Conservation (phyloP, 2,113 vertebrate genomes). For the Haplotaxodon microlepis region DNA sequence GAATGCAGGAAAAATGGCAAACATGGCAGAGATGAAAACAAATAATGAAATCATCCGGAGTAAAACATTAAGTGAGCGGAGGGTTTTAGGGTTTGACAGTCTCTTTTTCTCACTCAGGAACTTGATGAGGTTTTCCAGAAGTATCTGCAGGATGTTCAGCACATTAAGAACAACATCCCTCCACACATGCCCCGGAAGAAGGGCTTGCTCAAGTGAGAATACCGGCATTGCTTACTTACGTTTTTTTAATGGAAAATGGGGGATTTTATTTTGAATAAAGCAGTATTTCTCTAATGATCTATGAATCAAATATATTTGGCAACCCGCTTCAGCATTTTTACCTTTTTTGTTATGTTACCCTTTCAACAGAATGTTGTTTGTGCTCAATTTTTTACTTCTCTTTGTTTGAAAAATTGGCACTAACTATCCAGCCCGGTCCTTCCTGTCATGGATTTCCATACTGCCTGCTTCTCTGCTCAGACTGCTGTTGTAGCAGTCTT, state of each 20-base stretch:
- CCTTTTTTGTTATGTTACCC: background rate
- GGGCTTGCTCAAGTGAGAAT: conserved; percentile 29
- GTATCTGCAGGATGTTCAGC: conserved; percentile 33
- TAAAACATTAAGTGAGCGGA: background rate
- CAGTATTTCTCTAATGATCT: background rate
- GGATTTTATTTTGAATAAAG: background rate
- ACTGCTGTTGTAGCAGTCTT: background rate
- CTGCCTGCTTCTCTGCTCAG: background rate
- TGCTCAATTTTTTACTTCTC: background rate
- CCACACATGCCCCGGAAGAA: conserved; percentile 58
- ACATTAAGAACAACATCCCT: conserved; percentile 65
- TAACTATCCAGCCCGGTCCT: background rate
- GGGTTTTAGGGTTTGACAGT: background rate
- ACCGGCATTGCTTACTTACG: background rate
- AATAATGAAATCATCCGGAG: background rate
- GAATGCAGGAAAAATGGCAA: background rate
- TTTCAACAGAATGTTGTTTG: background rate
- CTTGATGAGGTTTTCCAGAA: conserved; percentile 44
- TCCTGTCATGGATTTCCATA: background rate
- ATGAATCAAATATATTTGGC: background rate
- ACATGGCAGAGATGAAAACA: background rate
- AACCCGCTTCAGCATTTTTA: background rate
- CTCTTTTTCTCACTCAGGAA: conserved; percentile 44
- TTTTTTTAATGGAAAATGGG: background rate
- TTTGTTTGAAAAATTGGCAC: background rate